These are phyloP conservation scores for Psilanteris sp. DNA, from an alignment of 1,140 invertebrate species.

Conservation along the genomic window DNA sequence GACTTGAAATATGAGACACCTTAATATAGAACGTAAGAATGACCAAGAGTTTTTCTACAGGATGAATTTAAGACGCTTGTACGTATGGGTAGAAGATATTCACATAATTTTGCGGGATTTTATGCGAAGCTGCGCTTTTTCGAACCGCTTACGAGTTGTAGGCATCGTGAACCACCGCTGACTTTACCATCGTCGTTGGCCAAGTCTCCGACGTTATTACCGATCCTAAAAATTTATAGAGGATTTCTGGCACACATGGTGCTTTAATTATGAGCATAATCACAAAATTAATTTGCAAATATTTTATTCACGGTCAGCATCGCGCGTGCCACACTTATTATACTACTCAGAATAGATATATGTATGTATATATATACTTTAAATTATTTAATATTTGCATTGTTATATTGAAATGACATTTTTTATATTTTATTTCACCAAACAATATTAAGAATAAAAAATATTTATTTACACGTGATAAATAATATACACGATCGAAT, in stretches of 20 bases:
- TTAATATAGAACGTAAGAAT: conserved; percentile 3
- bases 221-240: conserved; percentile 78
- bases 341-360: too few species aligned
- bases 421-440: too few species aligned
- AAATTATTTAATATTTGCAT: too few species aligned
- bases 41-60: conserved; percentile 21
- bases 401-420: too few species aligned
- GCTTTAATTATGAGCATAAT: conserved; percentile 78
- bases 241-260: conserved; percentile 76
- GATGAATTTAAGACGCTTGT: conserved; percentile 15
- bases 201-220: conserved; percentile 77
- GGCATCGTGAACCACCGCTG: conserved; percentile 62
- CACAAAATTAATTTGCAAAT: conserved; percentile 76
- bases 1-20: not conserved
- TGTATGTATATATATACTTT: too few species aligned
- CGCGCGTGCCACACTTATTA: conserved; percentile 64
- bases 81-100: conserved; percentile 54
- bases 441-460: too few species aligned
- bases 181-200: conserved; percentile 47
- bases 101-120: conserved; percentile 76
- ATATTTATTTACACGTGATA: too few species aligned
- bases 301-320: conserved; percentile 70
- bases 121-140: conserved; percentile 73
- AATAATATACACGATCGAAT: too few species aligned
- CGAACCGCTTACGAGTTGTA: conserved; percentile 71